Base-by-base conservation (phyloP, 37 sponge, comb jelly and placozoan genomes). In the Diacarnus erythraeanus region DNA sequence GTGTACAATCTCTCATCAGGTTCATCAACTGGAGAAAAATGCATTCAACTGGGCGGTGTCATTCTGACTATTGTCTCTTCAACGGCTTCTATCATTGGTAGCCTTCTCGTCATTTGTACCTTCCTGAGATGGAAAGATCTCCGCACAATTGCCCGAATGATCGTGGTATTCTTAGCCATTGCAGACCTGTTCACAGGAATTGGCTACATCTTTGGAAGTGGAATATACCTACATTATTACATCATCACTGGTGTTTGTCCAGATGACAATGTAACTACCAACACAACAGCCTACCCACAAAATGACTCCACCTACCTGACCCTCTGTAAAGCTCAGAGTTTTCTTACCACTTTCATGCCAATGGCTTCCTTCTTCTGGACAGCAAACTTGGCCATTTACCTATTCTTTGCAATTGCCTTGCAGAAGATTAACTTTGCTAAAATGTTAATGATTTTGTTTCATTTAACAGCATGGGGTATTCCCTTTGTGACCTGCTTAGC, bases 291-390 rank as follows among this genome's bases (percentile, higher is more conserved):
- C 69, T 31, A 2, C 17, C 21, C 5, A 27, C 17, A 35, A 18
- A 36, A n/a, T n/a, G 69, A 69, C 29, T 3, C 27, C 0, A 69
- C 60, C 9, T 70, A 59, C 36, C 17, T 26, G 6, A 9, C 23
- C 57, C 61, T 87, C 22, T 87, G 88, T 60, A 36, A 25, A 9
- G 38, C 65, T 22, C 76, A 81, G 57, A 87, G 88, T 29, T 81
- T 81, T 56, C 20, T 87, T 20, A 81, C 82, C n/a, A 81, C 88
- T 36, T 44, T 69, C 31, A 81, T 87, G 29, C 82, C 82, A 21
- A 78, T 87, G 20, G 59, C 60, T 10, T 87, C 88, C n/a, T 87
- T 87, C 44, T 33, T 87, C 5, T 87, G 88, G 88, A 87, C 88
- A 36, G 65, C 72, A 9, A 31, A 81, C 65, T 77, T 87, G n/a